These are phyloP conservation scores for Andrena dorsata DNA, from an alignment of 2,888 invertebrate genomes.

Conservation along the genomic window DNA sequence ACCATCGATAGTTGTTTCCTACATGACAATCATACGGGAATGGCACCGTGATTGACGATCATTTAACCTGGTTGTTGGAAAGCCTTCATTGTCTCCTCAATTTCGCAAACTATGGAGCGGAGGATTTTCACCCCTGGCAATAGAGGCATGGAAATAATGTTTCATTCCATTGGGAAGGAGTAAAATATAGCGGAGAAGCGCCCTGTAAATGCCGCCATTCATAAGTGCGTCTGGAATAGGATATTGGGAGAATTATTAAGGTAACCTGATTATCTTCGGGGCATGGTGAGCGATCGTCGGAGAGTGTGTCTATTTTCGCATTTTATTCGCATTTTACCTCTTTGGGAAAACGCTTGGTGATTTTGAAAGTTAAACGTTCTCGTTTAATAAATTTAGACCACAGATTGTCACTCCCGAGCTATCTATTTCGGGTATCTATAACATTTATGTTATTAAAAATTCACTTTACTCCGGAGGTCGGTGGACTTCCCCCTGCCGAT, in stretches of 20 bases:
- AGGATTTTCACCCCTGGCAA: too few relatives aligned
- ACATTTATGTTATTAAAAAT: background rate
- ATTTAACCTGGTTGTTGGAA: too few relatives aligned
- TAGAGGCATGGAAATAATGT: too few relatives aligned
- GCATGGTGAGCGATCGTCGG: background rate
- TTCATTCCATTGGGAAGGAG: too few relatives aligned
- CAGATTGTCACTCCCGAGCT: background rate
- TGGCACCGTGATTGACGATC: slow-evolving; percentile 7
- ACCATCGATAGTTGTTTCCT: slow-evolving; percentile 14
- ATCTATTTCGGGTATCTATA: background rate
- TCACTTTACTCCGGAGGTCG: background rate
- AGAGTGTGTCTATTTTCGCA: slow-evolving; percentile 2
- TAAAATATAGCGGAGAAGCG: too few relatives aligned
- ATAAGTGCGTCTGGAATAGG: too few relatives aligned
- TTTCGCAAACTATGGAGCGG: too few relatives aligned
- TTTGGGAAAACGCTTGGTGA: background rate
- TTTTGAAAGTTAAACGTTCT: background rate
- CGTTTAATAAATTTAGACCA: slow-evolving; percentile 15
- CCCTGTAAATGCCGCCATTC: too few relatives aligned
- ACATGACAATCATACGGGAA: slow-evolving; percentile 23
- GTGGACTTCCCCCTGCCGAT: background rate
- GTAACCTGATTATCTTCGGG: background rate
- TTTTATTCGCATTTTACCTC: background rate
- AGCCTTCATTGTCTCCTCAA: too few relatives aligned
- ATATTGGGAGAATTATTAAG: background rate